Percentiles rank a stretch among this genome's conserved stretches.
These are phyloP conservation scores for Cuniculus paca DNA, from an alignment of 2,797 vertebrate species.

Conservation along the genomic window DNA sequence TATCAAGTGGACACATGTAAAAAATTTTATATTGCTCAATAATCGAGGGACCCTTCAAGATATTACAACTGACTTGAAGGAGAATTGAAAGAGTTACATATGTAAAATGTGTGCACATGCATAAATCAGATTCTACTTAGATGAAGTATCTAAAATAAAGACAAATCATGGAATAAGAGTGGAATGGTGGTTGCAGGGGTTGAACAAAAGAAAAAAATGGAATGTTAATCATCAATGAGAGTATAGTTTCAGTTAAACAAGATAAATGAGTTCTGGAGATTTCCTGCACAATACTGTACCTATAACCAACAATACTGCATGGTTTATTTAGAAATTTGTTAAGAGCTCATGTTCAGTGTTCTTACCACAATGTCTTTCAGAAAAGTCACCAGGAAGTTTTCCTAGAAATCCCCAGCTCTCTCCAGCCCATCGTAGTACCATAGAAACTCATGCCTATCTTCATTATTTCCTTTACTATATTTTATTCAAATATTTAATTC, in stretches of 20 bases:
- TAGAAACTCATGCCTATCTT: not conserved
- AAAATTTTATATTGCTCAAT: slow-evolving; percentile 14
- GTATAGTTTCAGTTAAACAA: not conserved
- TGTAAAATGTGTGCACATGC: not conserved
- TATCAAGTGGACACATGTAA: slow-evolving; percentile 11
- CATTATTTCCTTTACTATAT: not conserved
- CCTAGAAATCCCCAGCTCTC: not conserved
- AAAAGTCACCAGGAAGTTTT: not conserved
- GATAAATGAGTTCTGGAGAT: not conserved
- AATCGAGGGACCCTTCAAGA: slow-evolving; percentile 1
- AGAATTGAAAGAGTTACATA: slow-evolving; percentile 27
- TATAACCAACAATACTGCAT: not conserved
- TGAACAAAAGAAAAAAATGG: too few species aligned
- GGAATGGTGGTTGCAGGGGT: not conserved
- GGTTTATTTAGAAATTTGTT: not conserved
- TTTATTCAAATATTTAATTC: not conserved
- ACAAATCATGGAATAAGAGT: not conserved
- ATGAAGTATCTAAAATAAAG: not conserved
- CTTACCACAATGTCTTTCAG: not conserved
- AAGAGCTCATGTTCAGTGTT: not conserved
- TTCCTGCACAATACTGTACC: not conserved
- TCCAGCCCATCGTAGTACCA: not conserved
- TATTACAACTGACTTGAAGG: slow-evolving; percentile 8
- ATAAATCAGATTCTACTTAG: not conserved
- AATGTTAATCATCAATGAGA: too few species aligned